These are phyloP conservation scores for Neotragus moschatus DNA, from an alignment of 2,113 vertebrate species.

Conservation along the genomic window DNA sequence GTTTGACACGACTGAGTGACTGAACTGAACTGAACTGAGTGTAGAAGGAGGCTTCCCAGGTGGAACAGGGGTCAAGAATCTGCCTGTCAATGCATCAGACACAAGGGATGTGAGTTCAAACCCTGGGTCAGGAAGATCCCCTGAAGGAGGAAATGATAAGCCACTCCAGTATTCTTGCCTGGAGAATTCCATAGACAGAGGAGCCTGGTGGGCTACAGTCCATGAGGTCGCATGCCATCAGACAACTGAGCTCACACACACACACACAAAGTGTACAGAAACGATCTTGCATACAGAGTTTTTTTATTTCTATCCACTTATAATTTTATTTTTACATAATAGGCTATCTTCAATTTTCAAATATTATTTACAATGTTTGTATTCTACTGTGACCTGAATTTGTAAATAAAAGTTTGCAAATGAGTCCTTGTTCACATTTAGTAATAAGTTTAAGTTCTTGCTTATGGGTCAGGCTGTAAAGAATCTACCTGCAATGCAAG, in stretches of 20 bases:
- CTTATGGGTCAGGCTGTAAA: neutral
- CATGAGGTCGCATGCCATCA: accelerated
- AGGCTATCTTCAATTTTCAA: neutral
- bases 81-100: neutral
- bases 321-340: neutral
- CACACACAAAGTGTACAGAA: neutral
- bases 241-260: neutral
- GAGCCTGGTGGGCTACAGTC: neutral
- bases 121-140: neutral
- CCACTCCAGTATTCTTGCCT: neutral
- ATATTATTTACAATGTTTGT: neutral
- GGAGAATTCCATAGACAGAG: neutral
- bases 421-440: neutral
- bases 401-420: neutral
- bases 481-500: neutral
- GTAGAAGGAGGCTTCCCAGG: neutral
- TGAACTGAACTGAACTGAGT: too few relatives aligned
- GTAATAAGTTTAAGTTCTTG: neutral
- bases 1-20: too few relatives aligned
- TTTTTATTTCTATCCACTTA: neutral
- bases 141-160: neutral
- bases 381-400: neutral
- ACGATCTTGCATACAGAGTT: neutral
- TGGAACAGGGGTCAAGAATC: neutral
- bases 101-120: neutral